phyloP scores from a whole-genome alignment of 2,888 invertebrate genomes.

The Phragmatobia fuliginosa region DNA sequence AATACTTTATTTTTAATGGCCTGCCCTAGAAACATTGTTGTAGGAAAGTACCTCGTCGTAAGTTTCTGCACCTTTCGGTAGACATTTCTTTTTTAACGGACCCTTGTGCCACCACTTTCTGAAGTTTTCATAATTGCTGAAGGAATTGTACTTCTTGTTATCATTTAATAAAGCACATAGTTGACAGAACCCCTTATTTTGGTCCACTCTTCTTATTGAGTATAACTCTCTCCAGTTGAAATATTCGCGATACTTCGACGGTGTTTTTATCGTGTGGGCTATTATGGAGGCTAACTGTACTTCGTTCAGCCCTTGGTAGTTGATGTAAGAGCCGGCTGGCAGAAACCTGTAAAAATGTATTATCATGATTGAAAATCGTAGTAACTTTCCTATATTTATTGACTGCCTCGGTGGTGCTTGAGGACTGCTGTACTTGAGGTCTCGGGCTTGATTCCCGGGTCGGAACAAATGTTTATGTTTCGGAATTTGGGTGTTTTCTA shows the following conservation, averaged over 20 bases:
- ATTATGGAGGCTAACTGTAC: constrained; percentile 54
- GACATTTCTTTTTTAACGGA: constrained; percentile 52
- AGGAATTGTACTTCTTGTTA: constrained; percentile 32
- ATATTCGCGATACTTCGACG: constrained; percentile 47
- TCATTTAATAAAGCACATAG: constrained; percentile 68
- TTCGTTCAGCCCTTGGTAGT: constrained; percentile 47
- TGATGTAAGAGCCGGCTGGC: constrained; percentile 72
- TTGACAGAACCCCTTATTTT: constrained; percentile 64
- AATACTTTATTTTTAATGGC: neutral
- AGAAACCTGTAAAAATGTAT: constrained; percentile 66
- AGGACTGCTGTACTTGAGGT: too few species aligned
- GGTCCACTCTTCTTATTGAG: constrained; percentile 54
- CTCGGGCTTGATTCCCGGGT: too few species aligned
- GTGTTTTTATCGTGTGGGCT: constrained; percentile 24
- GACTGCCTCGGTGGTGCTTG: too few species aligned
- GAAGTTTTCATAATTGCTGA: constrained; percentile 57
- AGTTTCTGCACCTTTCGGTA: constrained; percentile 56
- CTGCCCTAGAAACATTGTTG: neutral
- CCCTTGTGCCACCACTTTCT: constrained; percentile 74
- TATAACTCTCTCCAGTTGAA: constrained; percentile 69
- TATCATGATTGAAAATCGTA: too few species aligned
- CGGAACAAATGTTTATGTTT: too few species aligned
- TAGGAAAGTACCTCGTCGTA: constrained; percentile 6
- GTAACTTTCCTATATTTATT: too few species aligned
- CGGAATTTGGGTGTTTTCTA: too few species aligned